Evolutionary conservation across 2,113 vertebrate genomes (phyloP).

Genomic region (Hyaena hyaena): DNA sequence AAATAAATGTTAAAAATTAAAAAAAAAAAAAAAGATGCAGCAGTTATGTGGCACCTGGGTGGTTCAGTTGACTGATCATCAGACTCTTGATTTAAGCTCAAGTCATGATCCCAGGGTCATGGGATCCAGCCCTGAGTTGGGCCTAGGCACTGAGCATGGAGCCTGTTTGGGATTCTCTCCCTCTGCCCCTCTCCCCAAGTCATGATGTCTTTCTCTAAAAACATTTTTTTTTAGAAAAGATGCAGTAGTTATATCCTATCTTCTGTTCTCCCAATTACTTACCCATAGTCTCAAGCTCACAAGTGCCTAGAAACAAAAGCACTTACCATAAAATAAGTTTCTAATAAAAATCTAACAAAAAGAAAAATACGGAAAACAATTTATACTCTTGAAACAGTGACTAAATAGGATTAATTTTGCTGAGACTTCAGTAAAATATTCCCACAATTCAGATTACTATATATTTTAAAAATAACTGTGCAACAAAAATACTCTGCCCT

Average conservation of each 20-base stretch:
- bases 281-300: neutral
- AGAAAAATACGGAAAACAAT: neutral
- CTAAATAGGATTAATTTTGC: neutral
- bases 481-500: slow-evolving; percentile 7
- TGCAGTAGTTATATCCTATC: neutral
- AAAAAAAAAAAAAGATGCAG: too few species aligned
- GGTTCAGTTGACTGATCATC: too few species aligned
- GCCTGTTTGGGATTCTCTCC: too few species aligned
- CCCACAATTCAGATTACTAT: neutral
- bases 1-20: too few species aligned
- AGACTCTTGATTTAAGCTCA: too few species aligned
- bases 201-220: too few species aligned
- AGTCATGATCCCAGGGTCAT: too few species aligned
- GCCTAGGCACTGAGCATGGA: too few species aligned
- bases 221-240: too few species aligned
- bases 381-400: neutral
- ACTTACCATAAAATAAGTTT: neutral
- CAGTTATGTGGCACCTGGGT: too few species aligned
- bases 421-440: slow-evolving; percentile 31
- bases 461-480: neutral
- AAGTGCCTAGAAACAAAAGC: slow-evolving; percentile 56
- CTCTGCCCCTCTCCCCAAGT: too few species aligned
- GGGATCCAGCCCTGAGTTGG: too few species aligned
- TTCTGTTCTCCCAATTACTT: neutral
- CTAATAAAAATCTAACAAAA: slow-evolving; percentile 34